phyloP scores from a whole-genome alignment of 2,888 invertebrate genomes.

The Villa cingulata region DNA sequence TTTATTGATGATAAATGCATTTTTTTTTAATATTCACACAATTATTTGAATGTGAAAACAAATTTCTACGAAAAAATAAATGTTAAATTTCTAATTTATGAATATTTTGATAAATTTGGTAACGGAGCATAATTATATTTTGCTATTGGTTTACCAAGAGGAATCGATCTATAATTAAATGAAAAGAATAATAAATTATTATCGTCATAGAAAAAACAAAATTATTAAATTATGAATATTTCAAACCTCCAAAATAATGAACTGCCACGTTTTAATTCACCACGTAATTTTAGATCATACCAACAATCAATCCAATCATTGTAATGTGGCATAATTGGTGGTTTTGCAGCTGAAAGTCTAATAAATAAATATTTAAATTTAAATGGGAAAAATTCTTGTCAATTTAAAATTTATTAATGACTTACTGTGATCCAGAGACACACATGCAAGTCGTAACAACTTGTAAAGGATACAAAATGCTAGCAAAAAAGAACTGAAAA shows the following conservation, averaged over 20 bases:
- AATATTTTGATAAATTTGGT: slow-evolving; percentile 3
- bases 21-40: background rate
- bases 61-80: too few relatives aligned
- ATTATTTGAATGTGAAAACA: background rate
- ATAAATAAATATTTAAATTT: background rate
- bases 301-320: slow-evolving; percentile 71
- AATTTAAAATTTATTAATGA: background rate
- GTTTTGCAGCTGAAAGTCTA: slow-evolving; percentile 65
- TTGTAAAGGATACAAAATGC: slow-evolving; percentile 82
- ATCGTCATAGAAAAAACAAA: too few relatives aligned
- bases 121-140: slow-evolving; percentile 3
- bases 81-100: slow-evolving; percentile 3
- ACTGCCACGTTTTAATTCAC: slow-evolving; percentile 75
- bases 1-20: background rate
- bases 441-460: slow-evolving; percentile 87
- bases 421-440: slow-evolving; percentile 60
- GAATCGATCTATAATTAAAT: background rate
- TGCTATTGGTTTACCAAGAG: background rate
- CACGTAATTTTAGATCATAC: slow-evolving; percentile 56
- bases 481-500: slow-evolving; percentile 59
- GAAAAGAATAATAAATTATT: too few relatives aligned
- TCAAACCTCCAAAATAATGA: slow-evolving; percentile 43
- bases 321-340: slow-evolving; percentile 75
- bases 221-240: background rate
- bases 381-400: too few relatives aligned